Evolutionary conservation across 2,113 vertebrate genomes (phyloP).

Genomic region (Nipponia nippon): DNA sequence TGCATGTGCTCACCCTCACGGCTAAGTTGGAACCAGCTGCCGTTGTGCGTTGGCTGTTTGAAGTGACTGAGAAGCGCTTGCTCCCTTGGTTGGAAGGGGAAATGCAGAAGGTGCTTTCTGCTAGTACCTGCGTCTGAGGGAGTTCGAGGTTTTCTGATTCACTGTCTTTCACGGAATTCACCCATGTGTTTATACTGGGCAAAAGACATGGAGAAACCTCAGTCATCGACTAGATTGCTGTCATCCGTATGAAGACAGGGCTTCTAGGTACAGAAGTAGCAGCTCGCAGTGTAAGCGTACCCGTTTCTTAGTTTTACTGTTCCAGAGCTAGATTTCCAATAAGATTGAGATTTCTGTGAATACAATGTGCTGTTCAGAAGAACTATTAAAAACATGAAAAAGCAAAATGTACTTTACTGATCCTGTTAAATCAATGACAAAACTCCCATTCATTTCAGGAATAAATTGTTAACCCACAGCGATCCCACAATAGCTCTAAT

Average conservation of each 20-base stretch:
- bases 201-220: neutral
- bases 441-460: neutral
- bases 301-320: neutral
- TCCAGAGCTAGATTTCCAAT: neutral
- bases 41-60: fast-evolving
- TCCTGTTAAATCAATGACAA: neutral
- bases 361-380: neutral
- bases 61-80: neutral
- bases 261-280: neutral
- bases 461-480: neutral
- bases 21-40: neutral
- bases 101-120: neutral
- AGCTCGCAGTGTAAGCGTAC: neutral
- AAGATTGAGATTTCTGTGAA: neutral
- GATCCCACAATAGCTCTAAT: neutral
- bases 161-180: neutral
- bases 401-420: neutral
- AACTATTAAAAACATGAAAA: neutral
- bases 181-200: neutral
- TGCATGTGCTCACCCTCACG: neutral
- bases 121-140: neutral
- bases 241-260: neutral
- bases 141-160: neutral
- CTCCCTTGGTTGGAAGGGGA: neutral
- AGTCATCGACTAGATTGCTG: too few relatives aligned